A percentile compares a stretch with the other conserved stretches of the same genome.
These are phyloP conservation scores for Timema cristinae DNA, from an alignment of 2,888 invertebrate species.

Conservation along the genomic window DNA sequence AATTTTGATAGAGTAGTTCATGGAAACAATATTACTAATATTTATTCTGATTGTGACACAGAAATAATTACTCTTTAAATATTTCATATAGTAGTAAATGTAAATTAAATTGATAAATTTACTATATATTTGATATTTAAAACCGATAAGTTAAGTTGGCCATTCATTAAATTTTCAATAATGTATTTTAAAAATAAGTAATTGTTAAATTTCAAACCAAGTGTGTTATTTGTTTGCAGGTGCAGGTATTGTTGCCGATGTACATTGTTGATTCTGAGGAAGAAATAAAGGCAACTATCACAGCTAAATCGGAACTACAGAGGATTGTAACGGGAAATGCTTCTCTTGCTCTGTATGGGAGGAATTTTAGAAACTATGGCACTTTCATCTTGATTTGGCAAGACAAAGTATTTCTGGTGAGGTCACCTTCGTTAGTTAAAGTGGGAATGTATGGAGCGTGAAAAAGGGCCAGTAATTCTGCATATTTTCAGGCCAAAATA, in stretches of 20 bases:
- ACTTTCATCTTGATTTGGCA: constrained; percentile 29
- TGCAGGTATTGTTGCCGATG: constrained; percentile 41
- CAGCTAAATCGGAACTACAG: constrained; percentile 40
- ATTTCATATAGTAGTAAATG: too few species aligned
- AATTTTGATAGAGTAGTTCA: too few species aligned
- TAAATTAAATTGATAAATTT: too few species aligned
- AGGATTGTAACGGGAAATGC: constrained; percentile 42
- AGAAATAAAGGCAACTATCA: constrained; percentile 37
- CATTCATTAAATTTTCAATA: too few species aligned
- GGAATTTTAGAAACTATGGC: constrained; percentile 26
- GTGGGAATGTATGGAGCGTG: too few species aligned
- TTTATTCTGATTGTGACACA: too few species aligned
- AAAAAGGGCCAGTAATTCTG: too few species aligned
- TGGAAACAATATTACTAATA: too few species aligned
- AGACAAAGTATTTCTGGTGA: constrained; percentile 35
- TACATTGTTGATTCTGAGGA: constrained; percentile 42
- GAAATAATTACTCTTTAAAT: too few species aligned
- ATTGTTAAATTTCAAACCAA: background rate
- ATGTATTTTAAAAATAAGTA: background rate
- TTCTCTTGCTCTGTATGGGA: constrained; percentile 39
- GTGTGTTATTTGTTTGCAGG: constrained; percentile 35
- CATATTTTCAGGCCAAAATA: too few species aligned
- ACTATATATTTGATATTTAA: too few species aligned
- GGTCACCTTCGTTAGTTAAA: constrained; percentile 14
- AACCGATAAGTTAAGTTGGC: too few species aligned